A percentile compares a stretch with the other conserved stretches of the same genome.
Conservation (phyloP, 2,113 vertebrate species). For the Chitala chitala region DNA sequence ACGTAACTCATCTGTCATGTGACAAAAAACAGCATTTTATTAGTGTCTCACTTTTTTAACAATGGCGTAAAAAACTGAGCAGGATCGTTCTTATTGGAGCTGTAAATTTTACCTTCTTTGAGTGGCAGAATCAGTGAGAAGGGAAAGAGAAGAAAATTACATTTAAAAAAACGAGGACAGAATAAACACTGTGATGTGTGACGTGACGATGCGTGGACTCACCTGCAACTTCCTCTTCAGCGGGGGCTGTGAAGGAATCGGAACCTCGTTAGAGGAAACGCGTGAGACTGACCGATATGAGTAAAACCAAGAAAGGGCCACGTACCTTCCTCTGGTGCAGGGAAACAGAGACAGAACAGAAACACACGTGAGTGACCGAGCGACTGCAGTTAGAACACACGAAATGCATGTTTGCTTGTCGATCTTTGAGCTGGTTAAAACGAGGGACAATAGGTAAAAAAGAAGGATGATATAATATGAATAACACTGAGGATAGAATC, state of each 20-base stretch:
- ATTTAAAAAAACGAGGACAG: not conserved
- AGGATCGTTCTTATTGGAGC: not conserved
- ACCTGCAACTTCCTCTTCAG: conserved; percentile 37
- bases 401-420: not conserved
- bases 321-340: not conserved
- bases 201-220: not conserved
- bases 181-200: not conserved
- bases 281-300: not conserved
- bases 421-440: not conserved
- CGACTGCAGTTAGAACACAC: not conserved
- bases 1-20: conserved; percentile 56
- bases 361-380: not conserved
- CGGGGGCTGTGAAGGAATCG: conserved; percentile 23
- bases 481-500: not conserved
- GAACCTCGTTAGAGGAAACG: not conserved
- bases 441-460: not conserved
- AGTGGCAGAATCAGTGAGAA: conserved; percentile 20
- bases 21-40: not conserved
- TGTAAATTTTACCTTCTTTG: conserved; percentile 47
- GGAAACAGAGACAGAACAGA: conserved; percentile 4
- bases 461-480: not conserved
- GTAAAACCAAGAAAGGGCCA: not conserved
- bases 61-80: not conserved
- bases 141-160: conserved; percentile 11
- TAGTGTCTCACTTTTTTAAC: not conserved